Conservation (phyloP, 37 sponge, comb jelly and placozoan genomes). For the Bolinopsis microptera region DNA sequence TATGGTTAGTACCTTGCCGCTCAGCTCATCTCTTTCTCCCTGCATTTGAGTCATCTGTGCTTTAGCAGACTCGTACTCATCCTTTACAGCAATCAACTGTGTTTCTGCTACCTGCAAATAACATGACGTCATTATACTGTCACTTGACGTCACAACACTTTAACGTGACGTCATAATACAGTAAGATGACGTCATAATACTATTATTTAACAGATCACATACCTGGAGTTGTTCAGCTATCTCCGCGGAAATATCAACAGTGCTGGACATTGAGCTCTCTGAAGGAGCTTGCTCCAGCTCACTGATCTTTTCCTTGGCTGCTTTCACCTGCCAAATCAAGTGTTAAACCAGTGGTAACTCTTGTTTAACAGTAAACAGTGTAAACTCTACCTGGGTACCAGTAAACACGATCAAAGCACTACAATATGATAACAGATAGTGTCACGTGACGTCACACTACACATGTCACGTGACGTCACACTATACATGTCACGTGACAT, state of each 20-base stretch:
- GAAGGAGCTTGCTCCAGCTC: constrained; percentile 38
- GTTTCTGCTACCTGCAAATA: constrained; percentile 18
- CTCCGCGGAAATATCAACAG: constrained; percentile 45
- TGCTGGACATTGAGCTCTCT: constrained; percentile 58
- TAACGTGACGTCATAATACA: not conserved
- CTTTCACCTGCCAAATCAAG: constrained; percentile 22
- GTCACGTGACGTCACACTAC: too few species aligned
- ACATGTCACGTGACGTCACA: too few species aligned
- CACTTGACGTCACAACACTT: not conserved
- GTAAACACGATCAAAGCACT: too few species aligned
- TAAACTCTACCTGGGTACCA: not conserved
- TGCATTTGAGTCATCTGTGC: not conserved
- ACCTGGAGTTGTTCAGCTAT: constrained; percentile 58
- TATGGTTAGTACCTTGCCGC: not conserved
- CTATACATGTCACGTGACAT: too few species aligned
- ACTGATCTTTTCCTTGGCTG: constrained; percentile 27
- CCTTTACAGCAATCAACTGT: not conserved
- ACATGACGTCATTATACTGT: not conserved
- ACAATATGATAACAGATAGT: too few species aligned
- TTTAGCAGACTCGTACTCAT: not conserved
- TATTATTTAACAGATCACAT: not conserved
- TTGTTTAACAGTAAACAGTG: not conserved
- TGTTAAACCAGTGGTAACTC: too few species aligned
- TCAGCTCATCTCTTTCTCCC: not conserved
- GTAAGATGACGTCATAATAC: not conserved